These are phyloP conservation scores for Melanocharis versteri DNA, from an alignment of 2,113 vertebrate species.

Conservation along the genomic window DNA sequence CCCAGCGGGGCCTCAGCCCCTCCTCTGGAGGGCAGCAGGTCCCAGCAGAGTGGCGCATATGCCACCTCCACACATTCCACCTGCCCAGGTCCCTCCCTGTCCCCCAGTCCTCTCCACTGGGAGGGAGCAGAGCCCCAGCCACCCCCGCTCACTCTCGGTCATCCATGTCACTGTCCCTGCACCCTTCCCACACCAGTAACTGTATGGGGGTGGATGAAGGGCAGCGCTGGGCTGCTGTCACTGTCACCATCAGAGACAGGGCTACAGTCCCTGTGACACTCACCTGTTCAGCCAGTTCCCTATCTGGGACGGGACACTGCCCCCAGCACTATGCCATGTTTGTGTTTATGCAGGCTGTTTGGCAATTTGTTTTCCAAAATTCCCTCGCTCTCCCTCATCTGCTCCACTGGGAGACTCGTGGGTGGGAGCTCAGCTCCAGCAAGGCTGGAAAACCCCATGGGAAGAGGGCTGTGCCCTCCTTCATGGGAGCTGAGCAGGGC, in stretches of 20 bases:
- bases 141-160: neutral
- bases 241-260: neutral
- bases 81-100: neutral
- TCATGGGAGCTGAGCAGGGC: neutral
- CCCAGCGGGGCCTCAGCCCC: neutral
- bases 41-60: rapidly evolving
- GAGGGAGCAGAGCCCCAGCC: neutral
- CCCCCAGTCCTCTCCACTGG: neutral
- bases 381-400: neutral
- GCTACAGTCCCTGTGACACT: neutral
- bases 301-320: neutral
- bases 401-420: neutral
- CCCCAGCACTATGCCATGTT: neutral
- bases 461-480: neutral
- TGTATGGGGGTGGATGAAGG: neutral
- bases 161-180: neutral
- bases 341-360: neutral
- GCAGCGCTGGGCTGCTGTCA: neutral
- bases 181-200: neutral
- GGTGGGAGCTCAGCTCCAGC: neutral
- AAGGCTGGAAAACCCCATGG: neutral
- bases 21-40: neutral
- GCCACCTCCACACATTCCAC: neutral
- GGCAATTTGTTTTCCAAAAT: neutral
- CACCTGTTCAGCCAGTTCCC: neutral